Percentiles rank a stretch among this genome's conserved stretches.
Evolutionary conservation across 2,797 vertebrate genomes (phyloP).

Genomic region (Margarornis squamiger): DNA sequence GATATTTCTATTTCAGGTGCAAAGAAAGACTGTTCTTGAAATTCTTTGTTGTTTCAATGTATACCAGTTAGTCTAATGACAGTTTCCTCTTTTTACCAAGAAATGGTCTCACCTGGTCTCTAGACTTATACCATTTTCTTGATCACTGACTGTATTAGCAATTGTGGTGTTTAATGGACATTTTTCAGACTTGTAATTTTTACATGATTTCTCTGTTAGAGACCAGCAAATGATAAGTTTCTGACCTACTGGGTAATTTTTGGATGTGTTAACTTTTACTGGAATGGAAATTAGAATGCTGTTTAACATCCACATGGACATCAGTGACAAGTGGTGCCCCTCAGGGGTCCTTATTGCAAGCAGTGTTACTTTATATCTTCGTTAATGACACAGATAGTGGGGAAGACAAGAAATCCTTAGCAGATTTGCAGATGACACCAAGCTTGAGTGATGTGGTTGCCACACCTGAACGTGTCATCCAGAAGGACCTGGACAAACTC

Average conservation of each 20-base stretch:
- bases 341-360: neutral
- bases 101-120: neutral
- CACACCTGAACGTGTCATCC: neutral
- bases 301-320: neutral
- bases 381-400: neutral
- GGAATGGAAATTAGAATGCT: neutral
- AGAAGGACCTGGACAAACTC: neutral
- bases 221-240: neutral
- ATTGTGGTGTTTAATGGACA: fast-evolving
- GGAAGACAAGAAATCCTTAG: neutral
- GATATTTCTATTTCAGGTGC: neutral
- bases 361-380: neutral
- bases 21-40: neutral
- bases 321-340: neutral
- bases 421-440: neutral
- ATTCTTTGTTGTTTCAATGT: neutral
- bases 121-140: neutral
- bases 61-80: neutral
- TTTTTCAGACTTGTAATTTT: neutral
- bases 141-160: neutral
- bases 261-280: neutral
- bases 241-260: neutral
- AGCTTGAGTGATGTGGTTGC: neutral
- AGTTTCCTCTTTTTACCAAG: neutral
- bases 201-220: neutral